Evolutionary conservation across 2,888 invertebrate species (phyloP), one percentile per base, ranked within the genome.

Genomic region (Eudasyphora cyanicolor): DNA sequence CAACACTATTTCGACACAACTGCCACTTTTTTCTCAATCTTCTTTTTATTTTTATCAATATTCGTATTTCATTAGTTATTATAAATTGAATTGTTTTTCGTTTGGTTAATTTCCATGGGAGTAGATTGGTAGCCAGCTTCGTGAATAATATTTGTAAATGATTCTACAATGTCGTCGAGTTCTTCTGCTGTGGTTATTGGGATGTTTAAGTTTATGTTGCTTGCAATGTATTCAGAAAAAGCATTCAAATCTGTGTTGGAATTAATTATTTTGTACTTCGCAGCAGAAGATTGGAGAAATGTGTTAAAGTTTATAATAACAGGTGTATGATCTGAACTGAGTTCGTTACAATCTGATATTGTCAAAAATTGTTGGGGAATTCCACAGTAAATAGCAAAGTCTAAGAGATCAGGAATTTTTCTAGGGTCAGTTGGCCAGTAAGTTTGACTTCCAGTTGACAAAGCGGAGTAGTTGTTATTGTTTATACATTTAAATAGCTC

Each of bases 11-110:
- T 62, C 80, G 42, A 69, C 49, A 62, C 19, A 49, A 19, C 35
- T 80, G 69, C 62, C 75, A 76, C 2, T 42, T 69, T 69, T 60
- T 79, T 60, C 79, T 74, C 17, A 75, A 35, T 69, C 60, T 79
- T 79, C 62, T 79, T 54, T 75, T 75, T 21, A 32, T 54, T 21
- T 17, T 27, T 42, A 77, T 77, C 14, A 70, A 19, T 27, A 3
- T 5, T 21, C 69, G 19, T 12, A 78, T 70, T 32, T 78, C 77
- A 62, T 38, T 10, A 4, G 38, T 12, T 38, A 38, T 38, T 7
- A 14, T 10, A 38, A 38, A 38, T 12, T 10, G 7, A 38, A 38
- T 38, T 7, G 10, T 2, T 38, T 5, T 38, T 14, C 7, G 7
- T 38, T 8, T 38, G 7, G 10, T 38, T 10, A 4, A 10, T 12